phyloP scores from a whole-genome alignment of 2,888 invertebrate genomes.

The Amblyteles armatorius region DNA sequence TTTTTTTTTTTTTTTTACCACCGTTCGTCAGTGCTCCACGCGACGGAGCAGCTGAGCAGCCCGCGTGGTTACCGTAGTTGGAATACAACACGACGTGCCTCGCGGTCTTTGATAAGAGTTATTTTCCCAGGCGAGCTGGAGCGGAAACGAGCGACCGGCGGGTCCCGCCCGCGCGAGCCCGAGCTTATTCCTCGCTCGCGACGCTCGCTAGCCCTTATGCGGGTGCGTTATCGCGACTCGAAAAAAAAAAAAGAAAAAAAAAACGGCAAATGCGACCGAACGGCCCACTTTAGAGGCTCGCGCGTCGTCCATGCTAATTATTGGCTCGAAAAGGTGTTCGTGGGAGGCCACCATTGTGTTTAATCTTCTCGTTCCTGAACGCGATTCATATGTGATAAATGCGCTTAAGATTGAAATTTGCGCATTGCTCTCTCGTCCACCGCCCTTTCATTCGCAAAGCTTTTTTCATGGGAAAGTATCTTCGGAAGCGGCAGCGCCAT shows the following conservation, averaged over 20 bases:
- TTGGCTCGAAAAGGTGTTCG: slow-evolving; percentile 35
- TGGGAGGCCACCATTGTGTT: slow-evolving; percentile 34
- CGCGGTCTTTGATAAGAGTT: slow-evolving; percentile 75
- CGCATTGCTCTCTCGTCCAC: too few species aligned
- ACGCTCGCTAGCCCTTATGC: slow-evolving; percentile 72
- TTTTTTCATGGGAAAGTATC: too few species aligned
- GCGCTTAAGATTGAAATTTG: too few species aligned
- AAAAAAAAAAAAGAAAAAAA: slow-evolving; percentile 45
- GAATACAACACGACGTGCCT: slow-evolving; percentile 55
- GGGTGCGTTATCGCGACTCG: slow-evolving; percentile 76
- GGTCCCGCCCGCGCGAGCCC: slow-evolving; percentile 41
- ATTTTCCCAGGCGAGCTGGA: slow-evolving; percentile 76
- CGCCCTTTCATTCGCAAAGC: too few species aligned
- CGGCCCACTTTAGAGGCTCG: slow-evolving; percentile 73
- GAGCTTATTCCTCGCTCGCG: slow-evolving; percentile 53
- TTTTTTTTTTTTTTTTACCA: neutral
- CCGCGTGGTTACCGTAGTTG: slow-evolving; percentile 55
- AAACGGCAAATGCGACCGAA: slow-evolving; percentile 62
- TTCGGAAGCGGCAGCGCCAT: too few species aligned
- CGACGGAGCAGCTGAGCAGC: slow-evolving; percentile 77
- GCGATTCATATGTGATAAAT: slow-evolving; percentile 19
- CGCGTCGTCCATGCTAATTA: slow-evolving; percentile 63
- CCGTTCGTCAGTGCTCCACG: slow-evolving; percentile 34
- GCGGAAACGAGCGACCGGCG: slow-evolving; percentile 65
- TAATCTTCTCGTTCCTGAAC: slow-evolving; percentile 44